These are phyloP conservation scores for Zaprionus capensis DNA, from an alignment of 1,140 invertebrate genomes.

Conservation along the genomic window DNA sequence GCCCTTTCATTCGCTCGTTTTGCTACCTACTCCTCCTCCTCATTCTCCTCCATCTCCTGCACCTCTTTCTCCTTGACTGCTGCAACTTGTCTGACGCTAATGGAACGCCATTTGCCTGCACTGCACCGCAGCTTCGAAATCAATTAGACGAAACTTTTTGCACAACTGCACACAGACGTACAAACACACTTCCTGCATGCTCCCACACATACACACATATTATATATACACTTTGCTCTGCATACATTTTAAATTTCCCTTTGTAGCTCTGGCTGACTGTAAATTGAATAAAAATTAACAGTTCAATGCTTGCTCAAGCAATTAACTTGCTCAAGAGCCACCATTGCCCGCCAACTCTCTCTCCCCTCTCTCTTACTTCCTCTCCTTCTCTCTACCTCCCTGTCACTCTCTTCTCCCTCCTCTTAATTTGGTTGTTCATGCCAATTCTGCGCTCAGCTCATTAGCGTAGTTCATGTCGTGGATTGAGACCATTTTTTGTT, in stretches of 20 bases:
- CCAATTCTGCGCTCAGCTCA: constrained; percentile 1
- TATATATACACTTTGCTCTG: neutral
- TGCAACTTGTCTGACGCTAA: constrained; percentile 64
- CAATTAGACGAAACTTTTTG: constrained; percentile 75
- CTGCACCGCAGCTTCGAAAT: constrained; percentile 59
- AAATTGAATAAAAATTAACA: constrained; percentile 72
- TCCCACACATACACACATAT: neutral
- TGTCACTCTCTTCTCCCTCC: too few species aligned
- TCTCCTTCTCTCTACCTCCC: accelerated
- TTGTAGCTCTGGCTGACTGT: constrained; percentile 35
- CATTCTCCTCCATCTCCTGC: neutral
- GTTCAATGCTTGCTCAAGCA: constrained; percentile 54
- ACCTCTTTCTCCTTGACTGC: constrained; percentile 10
- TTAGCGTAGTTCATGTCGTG: neutral
- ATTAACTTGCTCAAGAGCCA: constrained; percentile 9
- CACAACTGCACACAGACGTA: constrained; percentile 41
- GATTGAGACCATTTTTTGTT: neutral
- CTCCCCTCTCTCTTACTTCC: neutral
- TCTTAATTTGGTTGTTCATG: neutral
- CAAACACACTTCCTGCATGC: constrained; percentile 15
- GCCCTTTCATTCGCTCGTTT: constrained; percentile 30
- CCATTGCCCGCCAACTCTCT: neutral
- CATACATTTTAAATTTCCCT: constrained; percentile 53
- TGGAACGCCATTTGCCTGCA: constrained; percentile 73
- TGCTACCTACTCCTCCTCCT: constrained; percentile 6